Base-by-base conservation (phyloP, 2,888 invertebrate species). In the Meiosimyza decipiens region DNA sequence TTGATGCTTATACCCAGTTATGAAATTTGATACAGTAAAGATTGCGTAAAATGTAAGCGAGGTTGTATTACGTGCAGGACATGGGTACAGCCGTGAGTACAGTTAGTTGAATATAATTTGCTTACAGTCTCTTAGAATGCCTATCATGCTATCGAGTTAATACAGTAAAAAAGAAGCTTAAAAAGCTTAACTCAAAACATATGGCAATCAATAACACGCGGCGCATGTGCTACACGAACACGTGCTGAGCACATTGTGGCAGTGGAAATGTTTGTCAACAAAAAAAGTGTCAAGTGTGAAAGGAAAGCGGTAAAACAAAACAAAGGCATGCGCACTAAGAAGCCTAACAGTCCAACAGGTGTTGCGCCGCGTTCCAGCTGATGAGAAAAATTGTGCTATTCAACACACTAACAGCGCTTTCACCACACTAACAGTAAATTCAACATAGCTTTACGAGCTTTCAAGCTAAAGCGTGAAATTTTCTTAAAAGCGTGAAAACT, bases 281-380 rank as follows among this genome's bases (percentile, higher is more conserved):
- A 80, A 76, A 66, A 72, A 65, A 69, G 73, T 74, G 16, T 11
- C n/a, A 13, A 6, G 54, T 40, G 33, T n/a, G n/a, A 64, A 49
- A 73, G 77, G 75, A 66, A 71, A 40, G 78, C 76, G 75, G 76
- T 68, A 76, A 71, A 72, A 71, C 76, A 75, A 71, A 78, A 77
- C 74, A 77, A 75, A 73, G 54, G 68, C 82, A 74, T 83, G 84
- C 84, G 82, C 82, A 75, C 33, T 78, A n/a, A 1, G 0, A 28
- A 15, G 55, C 13, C 66, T n/a, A 62, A n/a, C 66, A 73, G 52
- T 62, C 82, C 84, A 84, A 84, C 84, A 84, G 84, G 84, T 84
- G 83, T 80, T 74, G 77, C 57, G 5, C 13, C 28, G 51, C 52
- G 1, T 69, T 69, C 60, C 62, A 50, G 59, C 12, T n/a, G 18